Evolutionary conservation across 2,113 vertebrate genomes (phyloP).

Genomic region (Xenotilapia flavipinnis): DNA sequence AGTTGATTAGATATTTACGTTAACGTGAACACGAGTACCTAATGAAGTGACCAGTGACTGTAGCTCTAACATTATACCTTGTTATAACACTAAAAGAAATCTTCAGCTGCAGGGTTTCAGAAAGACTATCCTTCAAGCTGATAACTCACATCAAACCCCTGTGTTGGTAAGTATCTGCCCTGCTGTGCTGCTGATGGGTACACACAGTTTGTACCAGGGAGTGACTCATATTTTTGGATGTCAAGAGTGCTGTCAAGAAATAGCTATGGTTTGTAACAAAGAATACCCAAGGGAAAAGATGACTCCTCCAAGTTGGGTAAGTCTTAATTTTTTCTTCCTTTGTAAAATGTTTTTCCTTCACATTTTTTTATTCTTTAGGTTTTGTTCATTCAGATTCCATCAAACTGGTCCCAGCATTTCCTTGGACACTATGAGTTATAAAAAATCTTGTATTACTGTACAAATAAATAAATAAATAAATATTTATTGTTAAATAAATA

Average conservation of each 20-base stretch:
- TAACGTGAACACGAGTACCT: background rate
- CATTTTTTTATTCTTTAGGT: background rate
- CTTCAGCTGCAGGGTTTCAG: background rate
- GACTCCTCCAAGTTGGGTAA: background rate
- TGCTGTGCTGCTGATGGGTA: slow-evolving; percentile 20
- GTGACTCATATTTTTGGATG: background rate
- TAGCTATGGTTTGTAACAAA: background rate
- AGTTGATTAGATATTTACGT: background rate
- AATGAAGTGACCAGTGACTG: background rate
- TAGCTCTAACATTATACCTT: background rate
- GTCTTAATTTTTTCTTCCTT: background rate
- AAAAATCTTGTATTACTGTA: background rate
- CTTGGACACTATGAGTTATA: background rate
- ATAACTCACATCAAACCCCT: slow-evolving; percentile 15
- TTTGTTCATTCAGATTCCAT: background rate
- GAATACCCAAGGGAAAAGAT: background rate
- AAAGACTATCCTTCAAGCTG: slow-evolving; percentile 22
- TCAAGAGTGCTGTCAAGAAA: background rate
- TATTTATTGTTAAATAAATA: background rate
- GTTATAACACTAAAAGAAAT: background rate
- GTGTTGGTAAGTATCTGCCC: background rate
- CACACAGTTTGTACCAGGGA: background rate
- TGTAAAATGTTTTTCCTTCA: background rate
- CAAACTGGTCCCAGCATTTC: background rate
- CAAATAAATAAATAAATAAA: background rate